Conservation (phyloP, 2,888 invertebrate genomes). For the Agrilus biguttatus region DNA sequence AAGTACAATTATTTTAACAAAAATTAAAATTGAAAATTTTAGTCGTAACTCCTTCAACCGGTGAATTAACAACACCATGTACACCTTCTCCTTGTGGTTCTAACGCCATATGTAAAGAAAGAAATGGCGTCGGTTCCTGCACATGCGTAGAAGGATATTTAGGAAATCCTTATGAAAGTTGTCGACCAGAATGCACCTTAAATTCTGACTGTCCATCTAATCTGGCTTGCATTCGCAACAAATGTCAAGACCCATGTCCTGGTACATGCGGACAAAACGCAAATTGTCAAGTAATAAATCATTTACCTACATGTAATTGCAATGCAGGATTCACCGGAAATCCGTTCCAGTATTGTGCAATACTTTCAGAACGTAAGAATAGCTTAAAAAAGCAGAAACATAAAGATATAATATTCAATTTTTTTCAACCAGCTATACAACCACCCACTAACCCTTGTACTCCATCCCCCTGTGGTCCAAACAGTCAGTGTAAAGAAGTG, state of each 20-base stretch:
- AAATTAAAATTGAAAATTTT: not conserved
- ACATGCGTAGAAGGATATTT: slow-evolving; percentile 54
- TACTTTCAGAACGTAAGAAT: slow-evolving; percentile 25
- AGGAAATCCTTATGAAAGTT: slow-evolving; percentile 59
- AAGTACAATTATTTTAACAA: too few relatives aligned
- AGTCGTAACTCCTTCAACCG: slow-evolving; percentile 7
- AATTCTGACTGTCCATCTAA: slow-evolving; percentile 30
- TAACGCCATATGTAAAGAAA: slow-evolving; percentile 54
- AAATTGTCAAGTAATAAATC: slow-evolving; percentile 37
- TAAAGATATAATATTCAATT: slow-evolving; percentile 1
- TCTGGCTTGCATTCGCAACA: slow-evolving; percentile 37
- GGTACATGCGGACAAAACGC: slow-evolving; percentile 38
- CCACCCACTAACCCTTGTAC: slow-evolving; percentile 32
- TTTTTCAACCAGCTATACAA: not conserved
- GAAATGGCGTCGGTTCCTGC: slow-evolving; percentile 55
- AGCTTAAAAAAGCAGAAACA: slow-evolving; percentile 1
- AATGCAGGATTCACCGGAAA: slow-evolving; percentile 47
- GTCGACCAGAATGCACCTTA: slow-evolving; percentile 36
- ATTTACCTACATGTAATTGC: slow-evolving; percentile 50
- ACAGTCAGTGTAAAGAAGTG: slow-evolving; percentile 42
- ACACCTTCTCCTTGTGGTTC: slow-evolving; percentile 45
- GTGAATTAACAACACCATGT: slow-evolving; percentile 26
- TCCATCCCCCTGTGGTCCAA: slow-evolving; percentile 53
- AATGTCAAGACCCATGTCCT: slow-evolving; percentile 39
- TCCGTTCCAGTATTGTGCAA: slow-evolving; percentile 39